These are phyloP conservation scores for Pelagia noctiluca DNA, from an alignment of 30 jellyfish, hydroid and myxozoan genomes.

Conservation along the genomic window DNA sequence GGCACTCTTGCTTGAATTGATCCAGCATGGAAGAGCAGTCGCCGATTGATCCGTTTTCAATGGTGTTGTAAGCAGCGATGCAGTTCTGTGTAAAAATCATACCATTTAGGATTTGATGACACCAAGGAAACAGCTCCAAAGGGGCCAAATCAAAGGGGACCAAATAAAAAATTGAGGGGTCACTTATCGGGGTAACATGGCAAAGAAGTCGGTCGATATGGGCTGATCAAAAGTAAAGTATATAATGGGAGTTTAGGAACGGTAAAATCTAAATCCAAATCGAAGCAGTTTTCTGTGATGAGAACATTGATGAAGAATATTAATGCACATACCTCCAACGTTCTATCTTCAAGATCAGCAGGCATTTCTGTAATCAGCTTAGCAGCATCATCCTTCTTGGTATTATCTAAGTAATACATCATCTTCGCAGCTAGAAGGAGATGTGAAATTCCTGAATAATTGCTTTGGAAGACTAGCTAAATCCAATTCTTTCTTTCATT, in stretches of 20 bases:
- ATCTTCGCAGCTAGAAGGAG: slow-evolving; percentile 55
- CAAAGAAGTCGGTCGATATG: neutral
- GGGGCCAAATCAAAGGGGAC: neutral
- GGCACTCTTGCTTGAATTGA: slow-evolving; percentile 32
- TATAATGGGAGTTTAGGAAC: neutral
- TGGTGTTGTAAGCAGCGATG: slow-evolving; percentile 17
- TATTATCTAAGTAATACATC: slow-evolving; percentile 46
- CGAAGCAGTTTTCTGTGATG: neutral
- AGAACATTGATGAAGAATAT: neutral
- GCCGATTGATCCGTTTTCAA: slow-evolving; percentile 40
- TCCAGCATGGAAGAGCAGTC: slow-evolving; percentile 22
- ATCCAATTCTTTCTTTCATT: neutral
- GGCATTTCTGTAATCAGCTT: slow-evolving; percentile 53
- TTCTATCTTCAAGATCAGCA: slow-evolving; percentile 33
- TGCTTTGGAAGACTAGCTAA: neutral
- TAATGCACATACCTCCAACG: slow-evolving; percentile 59
- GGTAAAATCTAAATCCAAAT: neutral
- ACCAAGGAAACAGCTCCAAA: neutral
- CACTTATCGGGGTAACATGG: neutral
- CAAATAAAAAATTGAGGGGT: neutral
- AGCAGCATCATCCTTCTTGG: slow-evolving; percentile 48
- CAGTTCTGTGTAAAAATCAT: slow-evolving; percentile 9
- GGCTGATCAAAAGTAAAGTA: neutral
- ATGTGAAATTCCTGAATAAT: neutral
- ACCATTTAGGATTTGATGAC: neutral